These are phyloP conservation scores for Anthrax anthrax DNA, from an alignment of 2,888 invertebrate genomes.

Conservation along the genomic window DNA sequence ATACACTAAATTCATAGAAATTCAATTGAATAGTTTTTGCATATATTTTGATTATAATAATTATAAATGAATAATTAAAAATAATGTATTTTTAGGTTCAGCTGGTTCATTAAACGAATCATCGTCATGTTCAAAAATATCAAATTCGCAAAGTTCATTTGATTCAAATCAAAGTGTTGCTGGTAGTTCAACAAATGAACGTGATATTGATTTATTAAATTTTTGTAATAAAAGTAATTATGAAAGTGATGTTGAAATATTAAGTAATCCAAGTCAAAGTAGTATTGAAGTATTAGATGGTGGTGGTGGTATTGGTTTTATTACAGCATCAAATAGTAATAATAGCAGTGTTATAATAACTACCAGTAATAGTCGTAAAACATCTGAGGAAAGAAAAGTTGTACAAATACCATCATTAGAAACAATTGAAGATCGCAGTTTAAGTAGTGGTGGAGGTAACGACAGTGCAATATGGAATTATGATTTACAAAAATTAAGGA, in stretches of 20 bases:
- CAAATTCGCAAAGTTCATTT: conserved; percentile 29
- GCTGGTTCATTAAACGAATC: conserved; percentile 34
- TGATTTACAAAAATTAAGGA: not conserved
- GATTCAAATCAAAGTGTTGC: conserved; percentile 34
- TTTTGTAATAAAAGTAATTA: conserved; percentile 25
- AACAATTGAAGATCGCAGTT: conserved; percentile 33
- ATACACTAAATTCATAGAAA: not conserved
- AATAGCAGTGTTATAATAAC: conserved; percentile 36
- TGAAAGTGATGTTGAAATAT: conserved; percentile 54
- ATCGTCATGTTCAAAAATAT: conserved; percentile 33
- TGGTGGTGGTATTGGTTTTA: conserved; percentile 17
- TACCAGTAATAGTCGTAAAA: conserved; percentile 19
- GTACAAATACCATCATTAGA: conserved; percentile 34
- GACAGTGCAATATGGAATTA: not conserved
- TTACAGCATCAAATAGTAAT: conserved; percentile 50
- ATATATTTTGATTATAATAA: conserved; percentile 22
- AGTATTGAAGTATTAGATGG: conserved; percentile 50
- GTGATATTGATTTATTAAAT: conserved; percentile 18
- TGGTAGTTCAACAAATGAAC: conserved; percentile 30
- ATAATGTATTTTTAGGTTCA: conserved; percentile 25
- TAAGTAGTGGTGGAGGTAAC: not conserved
- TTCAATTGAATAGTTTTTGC: no score
- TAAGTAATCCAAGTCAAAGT: conserved; percentile 56
- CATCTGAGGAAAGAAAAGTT: conserved; percentile 38
- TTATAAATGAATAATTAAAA: conserved; percentile 1